These are phyloP conservation scores for Callorhinus ursinus DNA, from an alignment of 2,113 vertebrate species.

Conservation along the genomic window DNA sequence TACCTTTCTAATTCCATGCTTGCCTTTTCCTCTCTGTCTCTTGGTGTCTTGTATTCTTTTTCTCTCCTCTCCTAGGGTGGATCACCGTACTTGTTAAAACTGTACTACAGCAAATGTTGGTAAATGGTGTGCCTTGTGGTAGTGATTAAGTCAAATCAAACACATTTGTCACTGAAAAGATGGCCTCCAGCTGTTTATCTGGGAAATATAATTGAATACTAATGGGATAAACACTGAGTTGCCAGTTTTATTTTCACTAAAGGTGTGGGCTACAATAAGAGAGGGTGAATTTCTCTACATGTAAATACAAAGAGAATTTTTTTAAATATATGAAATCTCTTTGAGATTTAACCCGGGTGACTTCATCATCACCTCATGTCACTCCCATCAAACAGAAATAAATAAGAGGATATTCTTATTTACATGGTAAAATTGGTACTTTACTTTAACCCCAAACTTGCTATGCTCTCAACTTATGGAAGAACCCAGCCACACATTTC, in stretches of 20 bases:
- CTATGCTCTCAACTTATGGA: not conserved
- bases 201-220: conserved; percentile 82
- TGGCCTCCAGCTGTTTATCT: conserved; percentile 81
- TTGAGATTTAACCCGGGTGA: not conserved
- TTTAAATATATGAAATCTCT: not conserved
- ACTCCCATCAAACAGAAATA: not conserved
- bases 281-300: not conserved
- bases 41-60: not conserved
- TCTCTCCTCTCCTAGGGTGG: conserved; percentile 46
- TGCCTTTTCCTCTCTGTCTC: not conserved
- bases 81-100: conserved; percentile 76
- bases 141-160: conserved; percentile 82
- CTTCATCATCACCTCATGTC: not conserved
- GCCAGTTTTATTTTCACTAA: conserved; percentile 62
- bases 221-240: conserved; percentile 73
- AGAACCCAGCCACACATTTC: not conserved
- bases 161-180: conserved; percentile 82
- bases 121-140: conserved; percentile 77
- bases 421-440: not conserved
- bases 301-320: conserved; percentile 19
- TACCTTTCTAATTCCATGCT: not conserved
- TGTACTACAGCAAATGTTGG: conserved; percentile 71
- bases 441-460: not conserved
- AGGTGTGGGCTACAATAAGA: conserved; percentile 55
- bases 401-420: not conserved